Evolutionary conservation across 2,797 vertebrate genomes (phyloP), one percentile per base, ranked within the genome.

Genomic region (Hapalemur alaotrensis): DNA sequence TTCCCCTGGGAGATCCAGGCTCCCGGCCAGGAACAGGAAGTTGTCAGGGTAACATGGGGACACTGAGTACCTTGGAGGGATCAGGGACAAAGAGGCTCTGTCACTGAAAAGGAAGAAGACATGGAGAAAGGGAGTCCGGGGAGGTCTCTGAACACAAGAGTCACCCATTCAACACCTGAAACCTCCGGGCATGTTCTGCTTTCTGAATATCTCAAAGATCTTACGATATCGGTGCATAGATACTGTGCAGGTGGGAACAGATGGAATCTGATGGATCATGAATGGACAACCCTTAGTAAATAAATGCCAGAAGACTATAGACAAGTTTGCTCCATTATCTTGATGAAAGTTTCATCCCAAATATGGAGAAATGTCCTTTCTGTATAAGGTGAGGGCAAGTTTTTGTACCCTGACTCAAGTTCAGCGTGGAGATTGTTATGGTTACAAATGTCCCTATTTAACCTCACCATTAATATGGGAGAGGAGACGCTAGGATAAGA

Each of bases 1-100:
- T 85, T 81, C 61, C 61, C 70, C 38, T 32, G 20, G 57, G 70
- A 96, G 41, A 72, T 43, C 11, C 67, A 92, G 96, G 84, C 90
- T 93, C 4, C 0, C 28, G 17, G 72, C 61, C 87, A 92, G 79
- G 85, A 79, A 78, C 25, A 82, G 61, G 84, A 92, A 95, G 43
- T 32, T 12, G 18, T 88, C 72, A 57, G 67, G 88, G 52, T 76
- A 67, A 96, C 30, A 2, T 5, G 4, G 78, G 93, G 72, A 93
- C 87, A 93, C 6, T 6, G 41, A 90, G 52, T 50, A 84, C 43
- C 70, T 79, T 46, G 54, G 46, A 80, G 14, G 63, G 20, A 83
- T 50, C 32, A 38, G 80, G 84, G 6, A 48, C 67, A 84, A 57
- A 54, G 38, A 12, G 50, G 3, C 3, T 35, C 22, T 80, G 54